Conservation (phyloP, 2,797 vertebrate species). For the Phrynocephalus guinanensis region DNA sequence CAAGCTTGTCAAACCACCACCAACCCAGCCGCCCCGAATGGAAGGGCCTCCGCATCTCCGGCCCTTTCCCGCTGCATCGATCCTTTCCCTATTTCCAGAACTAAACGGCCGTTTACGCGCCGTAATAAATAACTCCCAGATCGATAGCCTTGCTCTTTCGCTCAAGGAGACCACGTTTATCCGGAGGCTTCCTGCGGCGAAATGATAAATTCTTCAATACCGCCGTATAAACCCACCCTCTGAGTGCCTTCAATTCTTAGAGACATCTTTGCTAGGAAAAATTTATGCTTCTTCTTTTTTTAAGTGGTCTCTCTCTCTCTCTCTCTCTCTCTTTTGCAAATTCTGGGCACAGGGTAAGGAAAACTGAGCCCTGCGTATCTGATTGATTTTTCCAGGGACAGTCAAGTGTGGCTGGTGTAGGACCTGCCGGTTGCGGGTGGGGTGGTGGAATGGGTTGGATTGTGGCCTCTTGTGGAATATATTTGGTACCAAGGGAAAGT, state of each 20-base stretch:
- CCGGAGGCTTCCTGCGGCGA: background rate
- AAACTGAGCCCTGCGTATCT: background rate
- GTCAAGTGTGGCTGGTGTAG: background rate
- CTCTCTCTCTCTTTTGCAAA: no score
- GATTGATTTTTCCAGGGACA: background rate
- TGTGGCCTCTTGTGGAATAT: background rate
- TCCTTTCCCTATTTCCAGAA: slow-evolving; percentile 20
- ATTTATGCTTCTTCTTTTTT: background rate
- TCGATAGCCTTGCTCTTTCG: slow-evolving; percentile 1
- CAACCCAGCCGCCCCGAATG: no score
- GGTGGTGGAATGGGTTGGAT: background rate
- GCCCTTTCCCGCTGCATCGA: background rate
- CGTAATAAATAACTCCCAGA: background rate
- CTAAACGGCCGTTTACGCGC: background rate
- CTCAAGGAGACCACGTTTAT: background rate
- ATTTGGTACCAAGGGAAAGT: background rate
- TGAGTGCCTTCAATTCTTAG: background rate
- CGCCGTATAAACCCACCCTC: background rate
- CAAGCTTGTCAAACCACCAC: background rate
- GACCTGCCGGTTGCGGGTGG: no score
- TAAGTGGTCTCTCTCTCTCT: no score
- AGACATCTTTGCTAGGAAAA: background rate
- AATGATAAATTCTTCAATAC: background rate
- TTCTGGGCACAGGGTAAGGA: no score
- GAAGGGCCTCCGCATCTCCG: background rate